Conservation (phyloP, 1,140 invertebrate genomes). For the Odontomachus brunneus region DNA sequence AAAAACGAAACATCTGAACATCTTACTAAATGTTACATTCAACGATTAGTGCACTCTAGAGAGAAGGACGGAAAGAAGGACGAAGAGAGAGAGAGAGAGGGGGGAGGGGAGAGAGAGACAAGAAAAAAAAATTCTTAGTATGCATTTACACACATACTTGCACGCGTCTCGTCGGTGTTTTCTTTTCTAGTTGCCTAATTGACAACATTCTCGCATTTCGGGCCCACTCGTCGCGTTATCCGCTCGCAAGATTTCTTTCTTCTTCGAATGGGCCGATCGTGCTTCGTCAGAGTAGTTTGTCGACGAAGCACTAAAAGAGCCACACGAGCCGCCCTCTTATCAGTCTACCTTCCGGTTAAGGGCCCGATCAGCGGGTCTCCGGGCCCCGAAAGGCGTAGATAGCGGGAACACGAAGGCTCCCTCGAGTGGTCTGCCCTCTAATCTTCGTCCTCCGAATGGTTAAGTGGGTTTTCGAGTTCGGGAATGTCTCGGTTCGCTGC, state of each 20-base stretch:
- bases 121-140: background rate
- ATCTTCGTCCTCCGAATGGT: conserved; percentile 75
- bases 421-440: conserved; percentile 76
- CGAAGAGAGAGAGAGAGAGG: too few species aligned
- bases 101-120: too few species aligned
- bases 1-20: too few species aligned
- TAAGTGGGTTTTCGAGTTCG: conserved; percentile 83
- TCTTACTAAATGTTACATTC: too few species aligned
- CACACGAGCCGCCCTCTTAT: conserved; percentile 73
- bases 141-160: background rate
- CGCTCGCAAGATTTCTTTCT: conserved; percentile 12
- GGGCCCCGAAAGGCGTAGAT: conserved; percentile 53
- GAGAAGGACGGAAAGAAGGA: too few species aligned
- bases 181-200: background rate
- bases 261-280: conserved; percentile 13
- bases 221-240: conserved; percentile 24
- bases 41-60: too few species aligned
- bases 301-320: conserved; percentile 72
- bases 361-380: conserved; percentile 14
- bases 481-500: conserved; percentile 65
- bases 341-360: conserved; percentile 61
- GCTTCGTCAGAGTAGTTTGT: conserved; percentile 58
- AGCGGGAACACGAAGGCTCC: conserved; percentile 46
- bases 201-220: conserved; percentile 47
- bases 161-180: background rate